phyloP scores from a whole-genome alignment of 2,113 vertebrate genomes.

The Albula glossodonta region DNA sequence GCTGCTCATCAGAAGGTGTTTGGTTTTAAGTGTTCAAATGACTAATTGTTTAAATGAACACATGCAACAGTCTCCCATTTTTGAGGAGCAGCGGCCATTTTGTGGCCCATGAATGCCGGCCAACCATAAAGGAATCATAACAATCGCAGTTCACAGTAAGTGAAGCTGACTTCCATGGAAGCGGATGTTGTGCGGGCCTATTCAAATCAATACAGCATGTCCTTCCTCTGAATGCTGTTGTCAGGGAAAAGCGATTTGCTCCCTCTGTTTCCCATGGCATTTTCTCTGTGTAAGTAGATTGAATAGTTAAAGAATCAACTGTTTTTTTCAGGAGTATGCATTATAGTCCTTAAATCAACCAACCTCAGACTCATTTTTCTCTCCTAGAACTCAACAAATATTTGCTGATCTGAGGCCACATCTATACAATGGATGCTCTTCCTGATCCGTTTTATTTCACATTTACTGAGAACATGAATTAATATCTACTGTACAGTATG shows the following conservation, averaged over 20 bases:
- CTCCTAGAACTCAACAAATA: too few species aligned
- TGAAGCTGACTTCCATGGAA: background rate
- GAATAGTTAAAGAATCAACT: slow-evolving; percentile 5
- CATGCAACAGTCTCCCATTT: background rate
- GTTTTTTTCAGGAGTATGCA: too few species aligned
- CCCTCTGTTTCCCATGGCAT: slow-evolving; percentile 6
- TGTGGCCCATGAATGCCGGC: too few species aligned
- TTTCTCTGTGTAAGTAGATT: slow-evolving; percentile 2
- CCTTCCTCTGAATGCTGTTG: background rate
- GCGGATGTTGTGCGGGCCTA: background rate
- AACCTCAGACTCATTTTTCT: too few species aligned
- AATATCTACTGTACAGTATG: too few species aligned
- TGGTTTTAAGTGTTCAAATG: background rate
- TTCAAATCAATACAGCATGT: background rate
- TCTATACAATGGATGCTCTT: too few species aligned
- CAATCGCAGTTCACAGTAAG: slow-evolving; percentile 8
- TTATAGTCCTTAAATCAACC: too few species aligned
- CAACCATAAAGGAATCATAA: too few species aligned
- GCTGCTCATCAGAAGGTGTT: background rate
- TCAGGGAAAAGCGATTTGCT: background rate
- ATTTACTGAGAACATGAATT: too few species aligned
- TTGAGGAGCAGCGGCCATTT: background rate
- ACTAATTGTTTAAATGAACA: background rate
- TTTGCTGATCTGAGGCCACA: too few species aligned
- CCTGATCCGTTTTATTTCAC: too few species aligned